phyloP scores from a whole-genome alignment of 2,888 invertebrate species.

The Pyrocoelia pectoralis region DNA sequence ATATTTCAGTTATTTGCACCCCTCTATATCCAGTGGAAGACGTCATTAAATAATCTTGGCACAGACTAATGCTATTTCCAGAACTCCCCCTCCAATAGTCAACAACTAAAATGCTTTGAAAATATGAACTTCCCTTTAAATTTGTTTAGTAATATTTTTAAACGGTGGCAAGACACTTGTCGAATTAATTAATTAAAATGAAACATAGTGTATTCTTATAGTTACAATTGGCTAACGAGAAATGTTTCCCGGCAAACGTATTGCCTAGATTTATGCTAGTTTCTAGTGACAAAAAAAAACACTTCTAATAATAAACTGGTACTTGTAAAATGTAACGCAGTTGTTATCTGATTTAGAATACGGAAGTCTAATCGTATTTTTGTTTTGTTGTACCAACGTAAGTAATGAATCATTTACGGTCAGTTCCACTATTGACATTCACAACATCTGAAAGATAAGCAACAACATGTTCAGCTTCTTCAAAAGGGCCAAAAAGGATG shows the following conservation, averaged over 20 bases:
- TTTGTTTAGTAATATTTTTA: constrained; percentile 18
- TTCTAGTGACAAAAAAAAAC: not conserved
- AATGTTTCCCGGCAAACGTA: not conserved
- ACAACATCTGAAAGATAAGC: not conserved
- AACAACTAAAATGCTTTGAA: constrained; percentile 24
- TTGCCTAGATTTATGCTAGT: not conserved
- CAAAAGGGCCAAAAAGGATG: constrained; percentile 52
- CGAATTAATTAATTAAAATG: not conserved
- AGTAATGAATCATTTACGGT: too few relatives aligned
- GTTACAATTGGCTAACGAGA: not conserved
- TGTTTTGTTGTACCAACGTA: not conserved
- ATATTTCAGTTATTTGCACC: not conserved
- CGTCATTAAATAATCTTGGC: constrained; percentile 30
- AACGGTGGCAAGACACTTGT: not conserved
- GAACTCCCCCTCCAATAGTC: constrained; percentile 28
- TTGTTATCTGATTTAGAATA: not conserved
- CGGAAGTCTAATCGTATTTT: not conserved
- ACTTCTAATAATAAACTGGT: not conserved
- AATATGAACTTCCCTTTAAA: constrained; percentile 22
- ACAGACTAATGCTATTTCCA: constrained; percentile 30
- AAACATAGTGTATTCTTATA: not conserved
- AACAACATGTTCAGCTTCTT: constrained; percentile 53
- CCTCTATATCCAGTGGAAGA: constrained; percentile 27
- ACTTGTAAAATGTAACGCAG: not conserved
- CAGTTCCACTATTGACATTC: not conserved